Base-by-base conservation (phyloP, 35 echinoderm and acorn worm genomes). In the Apostichopus californicus region DNA sequence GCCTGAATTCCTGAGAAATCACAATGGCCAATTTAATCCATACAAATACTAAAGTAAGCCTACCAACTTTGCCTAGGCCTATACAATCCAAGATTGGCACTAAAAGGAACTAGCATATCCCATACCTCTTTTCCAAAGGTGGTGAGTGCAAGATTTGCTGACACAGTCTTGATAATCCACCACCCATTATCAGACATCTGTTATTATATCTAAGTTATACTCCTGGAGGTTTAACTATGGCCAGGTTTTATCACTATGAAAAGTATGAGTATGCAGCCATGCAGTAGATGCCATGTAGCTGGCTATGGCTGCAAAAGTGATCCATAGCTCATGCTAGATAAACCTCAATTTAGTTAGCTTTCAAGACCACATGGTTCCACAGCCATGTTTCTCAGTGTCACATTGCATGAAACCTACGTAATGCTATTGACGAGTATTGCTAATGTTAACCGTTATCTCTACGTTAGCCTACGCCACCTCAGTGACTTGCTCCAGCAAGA, bases 131-230 rank as follows among this genome's bases (percentile, higher is more conserved):
- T 58, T 59, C 52, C 5, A 8, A 14, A 11, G 57, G 56, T 59
- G 81, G 81, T 5, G 81, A 58, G 57, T 56, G 81, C 20, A 85
- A 85, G 8, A 59, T 12, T 85, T 58, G 55, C 56, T 85, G 81
- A 56, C 54, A 85, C 15, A 85, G 55, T 20, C 55, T 56, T 58
- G 81, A 85, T 22, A 85, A 60, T 58, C 81, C 81, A 85, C 81
- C 54, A 85, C 81, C 81, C 81, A 85, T 85, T 75, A 75, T 75
- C 21, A 75, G 64, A 75, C 6, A 75, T 7, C 71, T 18, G 71
- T 75, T 5, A 13, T 1, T 75, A 14, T 20, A 75, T 75, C 17
- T 22, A n/a, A n/a, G n/a, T n/a, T 75, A n/a, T 24, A 22, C 71
- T 75, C 5, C 71, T 20, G 71, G 71, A 73, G 20, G n/a, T 75